Evolutionary conservation across 2,888 invertebrate genomes (phyloP), one percentile per base, ranked within the genome.

Genomic region (Oscheius sp.): DNA sequence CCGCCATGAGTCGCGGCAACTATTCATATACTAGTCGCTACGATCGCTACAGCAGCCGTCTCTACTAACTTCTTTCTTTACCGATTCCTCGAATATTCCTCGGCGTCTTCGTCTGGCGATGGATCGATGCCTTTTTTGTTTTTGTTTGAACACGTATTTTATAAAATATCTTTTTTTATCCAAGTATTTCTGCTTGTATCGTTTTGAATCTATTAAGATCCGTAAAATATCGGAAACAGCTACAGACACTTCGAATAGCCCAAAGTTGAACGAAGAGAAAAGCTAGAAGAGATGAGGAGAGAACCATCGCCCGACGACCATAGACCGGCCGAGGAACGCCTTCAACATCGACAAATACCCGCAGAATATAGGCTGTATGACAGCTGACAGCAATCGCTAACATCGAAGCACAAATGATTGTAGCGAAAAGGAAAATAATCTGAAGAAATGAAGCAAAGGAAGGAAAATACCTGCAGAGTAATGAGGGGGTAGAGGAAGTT

Each of bases 1-100:
- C 74, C 12, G 72, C 80, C 30, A 66, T 75, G 36, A 71, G 73
- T 67, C 72, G 76, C 50, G 77, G 80, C 62, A 78, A 74, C 70
- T 81, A 80, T 67, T 74, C 75, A 14, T 79, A 80, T 63, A 68
- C 74, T 9, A 76, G 64, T 67, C 67, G 76, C 17, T 76, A 71
- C 45, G 76, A 76, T 30, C 38, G 65, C 24, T 65, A 54, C 54
- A 65, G 65, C 65, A 65, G 65, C 65, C 65, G 65, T 56, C 65
- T 65, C 28, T 65, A 65, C 30, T 65, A 30, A 65, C 44, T 41
- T 20, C 44, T 44, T n/a, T 26, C 38, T 22, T 20, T 24, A 20
- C 57, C 57, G 57, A 36, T 30, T 14, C 22, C 57, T 12, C 36
- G 20, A 57, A 14, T 17, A 28, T n/a, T 28, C 33, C 26, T 44